Base-by-base conservation (phyloP, 2,888 invertebrate genomes). In the Branchellion lobata region DNA sequence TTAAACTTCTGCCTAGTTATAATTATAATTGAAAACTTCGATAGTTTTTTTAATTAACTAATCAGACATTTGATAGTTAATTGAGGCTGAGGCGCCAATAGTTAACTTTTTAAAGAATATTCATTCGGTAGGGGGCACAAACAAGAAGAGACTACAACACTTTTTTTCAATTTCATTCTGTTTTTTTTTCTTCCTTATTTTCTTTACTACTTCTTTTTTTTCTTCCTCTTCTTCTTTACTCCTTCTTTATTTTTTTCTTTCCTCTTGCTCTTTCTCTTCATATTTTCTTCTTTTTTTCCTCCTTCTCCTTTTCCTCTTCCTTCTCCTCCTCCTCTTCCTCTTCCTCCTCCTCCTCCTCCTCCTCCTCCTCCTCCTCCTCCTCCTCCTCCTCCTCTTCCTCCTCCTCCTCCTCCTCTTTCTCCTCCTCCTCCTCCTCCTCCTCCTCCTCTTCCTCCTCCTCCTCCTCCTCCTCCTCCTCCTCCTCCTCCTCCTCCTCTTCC, bases 1-100 rank as follows among this genome's bases (percentile, higher is more conserved):
- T 40, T 40, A n/a, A n/a, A n/a, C n/a, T n/a, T n/a, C 14, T 40
- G 14, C 5, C 84, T 87, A 82, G 83, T 87, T 81, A 24, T 65
- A 29, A 65, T 65, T 11, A 3, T 65, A 65, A 29, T 24, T 29
- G 8, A 11, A 65, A 8, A 65, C 5, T 29, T 65, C 8, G 8
- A 27, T 65, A 24, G 8, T 8, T 3, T 65, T 29, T 65, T 65
- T 11, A 27, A 24, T 65, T 65, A 29, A 65, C 21, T 24, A 29
- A 31, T 71, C 11, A 11, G 24, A 71, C 24, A 21, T 68, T 24
- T 68, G 68, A 21, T 11, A 24, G 11, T 68, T 14, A 14, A 14
- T 14, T 21, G 14, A 21, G 11, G 68, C 24, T 24, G 18, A 14
- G 11, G 68, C n/a, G n/a, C n/a, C n/a, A n/a, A n/a, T n/a, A n/a